phyloP scores from a whole-genome alignment of 64 coral and sea anemone genomes.

The Hydrozoanthus tunicans region DNA sequence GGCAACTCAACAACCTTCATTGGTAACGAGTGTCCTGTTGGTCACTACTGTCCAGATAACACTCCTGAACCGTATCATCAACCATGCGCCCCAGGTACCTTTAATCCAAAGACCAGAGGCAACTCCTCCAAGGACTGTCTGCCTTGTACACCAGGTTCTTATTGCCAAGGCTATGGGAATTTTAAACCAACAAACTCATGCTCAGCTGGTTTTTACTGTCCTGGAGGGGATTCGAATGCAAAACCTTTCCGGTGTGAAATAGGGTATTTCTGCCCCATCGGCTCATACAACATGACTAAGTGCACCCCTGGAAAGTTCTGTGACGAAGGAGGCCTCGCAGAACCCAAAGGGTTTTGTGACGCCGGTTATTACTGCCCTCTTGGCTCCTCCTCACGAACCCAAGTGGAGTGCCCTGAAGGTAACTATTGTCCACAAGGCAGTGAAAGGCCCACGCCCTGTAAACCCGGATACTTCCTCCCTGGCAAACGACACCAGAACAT shows the following conservation, averaged over 20 bases:
- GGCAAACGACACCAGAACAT: constrained; percentile 70
- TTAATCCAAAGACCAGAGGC: constrained; percentile 77
- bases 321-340: constrained; percentile 48
- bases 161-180: constrained; percentile 82
- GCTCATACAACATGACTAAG: constrained; percentile 82
- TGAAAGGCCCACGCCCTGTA: constrained; percentile 52
- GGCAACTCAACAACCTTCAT: constrained; percentile 84
- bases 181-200: constrained; percentile 83
- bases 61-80: constrained; percentile 69
- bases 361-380: constrained; percentile 91
- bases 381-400: constrained; percentile 60
- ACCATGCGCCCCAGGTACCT: constrained; percentile 84
- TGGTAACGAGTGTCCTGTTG: constrained; percentile 73
- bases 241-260: constrained; percentile 54
- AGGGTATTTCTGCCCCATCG: constrained; percentile 73
- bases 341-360: constrained; percentile 67
- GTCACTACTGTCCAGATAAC: constrained; percentile 74
- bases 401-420: constrained; percentile 77
- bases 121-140: constrained; percentile 82
- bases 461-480: constrained; percentile 84
- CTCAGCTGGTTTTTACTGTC: constrained; percentile 92
- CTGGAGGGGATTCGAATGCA: constrained; percentile 74
- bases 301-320: constrained; percentile 88
- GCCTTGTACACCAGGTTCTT: constrained; percentile 73
- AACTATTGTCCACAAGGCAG: constrained; percentile 81